Evolutionary conservation across 2,888 invertebrate genomes (phyloP).

Genomic region (Oscheius sp.): DNA sequence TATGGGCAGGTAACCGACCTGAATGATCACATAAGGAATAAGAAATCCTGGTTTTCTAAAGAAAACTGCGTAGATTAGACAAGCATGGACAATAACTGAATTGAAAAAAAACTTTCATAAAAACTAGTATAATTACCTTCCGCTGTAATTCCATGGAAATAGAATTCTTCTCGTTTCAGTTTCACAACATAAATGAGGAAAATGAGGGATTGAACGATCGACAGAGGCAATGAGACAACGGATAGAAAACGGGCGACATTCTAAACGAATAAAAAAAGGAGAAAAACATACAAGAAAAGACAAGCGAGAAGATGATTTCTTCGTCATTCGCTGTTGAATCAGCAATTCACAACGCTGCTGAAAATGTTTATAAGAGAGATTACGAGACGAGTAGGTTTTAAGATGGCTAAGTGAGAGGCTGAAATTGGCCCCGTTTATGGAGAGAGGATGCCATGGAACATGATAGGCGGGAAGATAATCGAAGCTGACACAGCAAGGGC

Average conservation of each 20-base stretch:
- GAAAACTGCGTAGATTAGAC: slow-evolving; percentile 14
- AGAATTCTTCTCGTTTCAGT: neutral
- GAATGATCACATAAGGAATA: neutral
- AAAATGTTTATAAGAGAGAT: too few species aligned
- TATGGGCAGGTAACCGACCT: neutral
- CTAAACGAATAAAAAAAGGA: too few species aligned
- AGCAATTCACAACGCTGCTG: too few species aligned
- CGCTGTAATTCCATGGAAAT: slow-evolving; percentile 12
- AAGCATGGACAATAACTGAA: slow-evolving; percentile 12
- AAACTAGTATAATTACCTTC: neutral
- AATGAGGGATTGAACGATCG: slow-evolving; percentile 7
- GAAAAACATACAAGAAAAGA: too few species aligned
- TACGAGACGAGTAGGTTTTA: too few species aligned
- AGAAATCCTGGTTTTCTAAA: slow-evolving; percentile 6
- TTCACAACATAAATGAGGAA: slow-evolving; percentile 9
- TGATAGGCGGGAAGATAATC: too few species aligned
- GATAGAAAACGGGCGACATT: slow-evolving; percentile 3
- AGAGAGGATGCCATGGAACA: too few species aligned
- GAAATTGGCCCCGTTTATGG: too few species aligned
- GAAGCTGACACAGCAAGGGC: too few species aligned
- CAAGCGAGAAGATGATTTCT: too few species aligned
- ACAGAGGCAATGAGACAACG: slow-evolving; percentile 5
- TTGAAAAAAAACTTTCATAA: neutral
- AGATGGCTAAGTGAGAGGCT: too few species aligned
- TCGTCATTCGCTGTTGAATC: too few species aligned